Evolutionary conservation across 2,113 vertebrate species (phyloP), one percentile per base, ranked within the genome.

Genomic region (Sialia sialis): DNA sequence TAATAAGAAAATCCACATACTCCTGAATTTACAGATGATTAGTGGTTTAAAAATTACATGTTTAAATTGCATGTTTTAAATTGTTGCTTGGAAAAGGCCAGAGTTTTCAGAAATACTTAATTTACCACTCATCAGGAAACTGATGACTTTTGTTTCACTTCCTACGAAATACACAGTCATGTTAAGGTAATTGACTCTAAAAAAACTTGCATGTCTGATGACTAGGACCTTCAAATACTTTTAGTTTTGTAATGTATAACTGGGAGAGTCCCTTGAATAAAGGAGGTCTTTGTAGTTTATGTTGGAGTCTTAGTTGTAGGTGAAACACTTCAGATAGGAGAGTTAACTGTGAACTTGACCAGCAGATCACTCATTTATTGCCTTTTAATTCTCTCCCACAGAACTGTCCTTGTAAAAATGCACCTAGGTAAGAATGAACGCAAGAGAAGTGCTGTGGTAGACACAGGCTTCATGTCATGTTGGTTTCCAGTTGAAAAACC

Each of bases 81-180:
- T 46, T 74, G 26, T 22, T 96, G 30, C 38, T 91, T 11, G 3
- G 70, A 79, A 75, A 19, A 82, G 17, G 10, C 56, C n/a, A 59
- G 56, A 52, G 15, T 8, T 84, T 75, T 68, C 5, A n/a, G 69
- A 89, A 91, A 55, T 16, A 55, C 30, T 68, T 91, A 25, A 85
- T 84, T 32, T 94, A 34, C 3, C 7, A 52, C 25, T 84, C 12
- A 41, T 72, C 44, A 73, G 41, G 27, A 68, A 72, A 60, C 27
- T 69, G 55, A n/a, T 91, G 78, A 79, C 60, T 95, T 73, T 72
- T 81, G 79, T 97, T 97, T 97, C 97, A 97, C 94, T 98, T 97
- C 95, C 95, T 92, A 16, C 84, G 95, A 93, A 89, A 94, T 87
- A 93, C 88, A 83, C 82, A 48, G 43, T 90, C 32, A 1, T 41